Evolutionary conservation across 2,113 vertebrate genomes (phyloP), one percentile per base, ranked within the genome.

Genomic region (Smithornis capensis): DNA sequence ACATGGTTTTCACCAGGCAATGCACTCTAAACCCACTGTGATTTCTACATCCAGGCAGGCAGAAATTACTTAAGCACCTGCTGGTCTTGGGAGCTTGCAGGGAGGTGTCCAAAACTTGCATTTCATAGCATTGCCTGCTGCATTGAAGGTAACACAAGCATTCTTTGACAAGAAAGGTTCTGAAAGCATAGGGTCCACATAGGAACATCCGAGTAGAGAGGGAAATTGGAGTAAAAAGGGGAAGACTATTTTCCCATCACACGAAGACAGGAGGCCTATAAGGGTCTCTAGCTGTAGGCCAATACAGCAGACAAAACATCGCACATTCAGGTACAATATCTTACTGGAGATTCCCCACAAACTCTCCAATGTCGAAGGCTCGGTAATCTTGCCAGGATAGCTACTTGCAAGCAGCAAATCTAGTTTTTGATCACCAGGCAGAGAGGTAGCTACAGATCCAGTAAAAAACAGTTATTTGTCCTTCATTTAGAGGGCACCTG

Each of bases 1-100:
- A 37, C 2, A 0, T 2, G 2, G 44, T 44, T 89, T 75, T 76
- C 49, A 87, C 40, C 49, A 57, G 2, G 13, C 12, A 65, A 35
- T 1, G 0, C 57, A 82, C 16, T 31, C 49, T 64, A 64, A 77
- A 84, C 49, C 33, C 0, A 0, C 37, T 62, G 50, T 45, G 40
- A 73, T 45, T 91, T 82, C 86, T 65, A 49, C n/a, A 65, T 33
- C 31, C 25, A 94, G 37, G 5, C 53, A 68, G 24, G 12, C 25
- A 92, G 53, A 85, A 92, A 64, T 65, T 62, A 75, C 24, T 78
- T 28, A 8, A 76, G 62, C 25, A 42, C 24, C 17, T n/a, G 33
- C 35, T 62, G 63, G 45, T 44, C 90, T 89, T 44, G 24, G 31
- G 28, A 69, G 21, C 35, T 94, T 56, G 53, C 25, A 73, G 45